Evolutionary conservation across 2,113 vertebrate genomes (phyloP).

Genomic region (Brevimyrus niger): DNA sequence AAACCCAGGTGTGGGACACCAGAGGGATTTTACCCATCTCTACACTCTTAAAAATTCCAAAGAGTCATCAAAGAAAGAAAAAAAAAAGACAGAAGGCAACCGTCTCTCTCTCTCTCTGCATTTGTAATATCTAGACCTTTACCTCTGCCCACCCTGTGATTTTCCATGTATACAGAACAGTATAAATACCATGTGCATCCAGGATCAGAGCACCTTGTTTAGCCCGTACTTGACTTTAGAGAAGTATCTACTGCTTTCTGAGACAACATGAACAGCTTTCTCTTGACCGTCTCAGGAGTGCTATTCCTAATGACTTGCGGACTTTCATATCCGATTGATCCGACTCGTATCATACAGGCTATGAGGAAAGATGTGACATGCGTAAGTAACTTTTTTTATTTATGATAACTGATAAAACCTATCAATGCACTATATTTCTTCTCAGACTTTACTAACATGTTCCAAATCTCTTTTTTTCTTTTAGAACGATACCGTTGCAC

Average conservation of each 20-base stretch:
- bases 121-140: conserved; percentile 64
- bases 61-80: conserved; percentile 85
- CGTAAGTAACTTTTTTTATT: conserved; percentile 43
- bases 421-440: neutral
- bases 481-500: neutral
- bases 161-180: conserved; percentile 63
- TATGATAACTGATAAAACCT: neutral
- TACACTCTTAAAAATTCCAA: conserved; percentile 75
- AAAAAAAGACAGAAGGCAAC: conserved; percentile 65
- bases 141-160: conserved; percentile 63
- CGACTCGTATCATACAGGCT: no score
- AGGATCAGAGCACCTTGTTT: neutral
- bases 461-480: neutral
- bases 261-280: conserved; percentile 39
- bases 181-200: conserved; percentile 57
- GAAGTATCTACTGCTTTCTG: neutral
- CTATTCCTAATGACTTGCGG: conserved; percentile 5
- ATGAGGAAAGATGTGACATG: conserved; percentile 14
- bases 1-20: conserved; percentile 53
- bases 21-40: conserved; percentile 69
- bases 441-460: neutral
- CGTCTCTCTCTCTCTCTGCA: conserved; percentile 50
- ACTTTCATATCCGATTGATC: no score
- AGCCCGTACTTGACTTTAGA: neutral
- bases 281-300: conserved; percentile 33